A percentile compares a stretch with the other conserved stretches of the same genome.
Evolutionary conservation across 2,888 invertebrate genomes (phyloP).

Genomic region (Caenorhabditis angaria): DNA sequence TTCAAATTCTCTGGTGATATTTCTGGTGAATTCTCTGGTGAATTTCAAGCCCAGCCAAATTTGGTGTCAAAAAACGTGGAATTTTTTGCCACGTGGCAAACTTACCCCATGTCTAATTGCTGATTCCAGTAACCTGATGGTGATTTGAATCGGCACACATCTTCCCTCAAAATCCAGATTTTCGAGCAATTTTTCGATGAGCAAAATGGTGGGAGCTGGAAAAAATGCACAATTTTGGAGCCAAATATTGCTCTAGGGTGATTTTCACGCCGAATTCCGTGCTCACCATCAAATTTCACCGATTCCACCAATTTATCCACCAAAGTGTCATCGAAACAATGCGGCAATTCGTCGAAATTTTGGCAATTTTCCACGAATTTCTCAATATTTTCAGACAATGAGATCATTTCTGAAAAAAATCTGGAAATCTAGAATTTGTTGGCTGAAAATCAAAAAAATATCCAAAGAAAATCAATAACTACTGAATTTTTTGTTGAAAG

Average conservation of each 20-base stretch:
- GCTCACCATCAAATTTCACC: slow-evolving; percentile 33
- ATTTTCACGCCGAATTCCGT: background rate
- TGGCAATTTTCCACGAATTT: slow-evolving; percentile 21
- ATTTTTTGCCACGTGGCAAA: too few species aligned
- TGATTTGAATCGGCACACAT: slow-evolving; percentile 29
- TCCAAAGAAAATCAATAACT: slow-evolving; percentile 14
- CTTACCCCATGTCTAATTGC: slow-evolving; percentile 13
- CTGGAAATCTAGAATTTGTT: background rate
- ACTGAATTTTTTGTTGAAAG: too few species aligned
- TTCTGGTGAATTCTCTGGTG: too few species aligned
- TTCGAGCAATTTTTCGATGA: slow-evolving; percentile 8
- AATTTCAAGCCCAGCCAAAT: too few species aligned
- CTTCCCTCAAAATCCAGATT: slow-evolving; percentile 19
- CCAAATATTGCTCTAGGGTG: too few species aligned
- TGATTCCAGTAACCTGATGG: slow-evolving; percentile 27
- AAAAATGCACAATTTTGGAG: too few species aligned
- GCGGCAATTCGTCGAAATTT: slow-evolving; percentile 47
- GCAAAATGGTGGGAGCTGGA: slow-evolving; percentile 14
- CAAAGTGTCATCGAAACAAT: slow-evolving; percentile 54
- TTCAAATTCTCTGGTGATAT: too few species aligned
- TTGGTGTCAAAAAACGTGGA: too few species aligned
- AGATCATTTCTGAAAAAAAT: background rate
- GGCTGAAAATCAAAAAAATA: background rate
- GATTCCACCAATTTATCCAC: slow-evolving; percentile 50
- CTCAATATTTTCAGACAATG: background rate